phyloP scores from a whole-genome alignment of 2,797 vertebrate species.

The Ara ararauna region DNA sequence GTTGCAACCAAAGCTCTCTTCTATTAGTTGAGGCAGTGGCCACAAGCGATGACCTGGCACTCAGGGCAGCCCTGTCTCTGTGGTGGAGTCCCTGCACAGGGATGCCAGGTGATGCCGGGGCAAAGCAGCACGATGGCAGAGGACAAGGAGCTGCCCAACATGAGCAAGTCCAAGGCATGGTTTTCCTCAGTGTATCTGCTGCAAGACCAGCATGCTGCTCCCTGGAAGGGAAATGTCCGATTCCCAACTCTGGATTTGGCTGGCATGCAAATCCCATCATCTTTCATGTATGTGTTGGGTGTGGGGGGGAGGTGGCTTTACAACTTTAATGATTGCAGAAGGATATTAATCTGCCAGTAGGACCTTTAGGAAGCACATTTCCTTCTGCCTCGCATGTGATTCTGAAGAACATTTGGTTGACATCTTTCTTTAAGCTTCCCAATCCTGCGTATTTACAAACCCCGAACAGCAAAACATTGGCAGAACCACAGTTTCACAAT shows the following conservation, averaged over 20 bases:
- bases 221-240: background rate
- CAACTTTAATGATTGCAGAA: conserved; percentile 23
- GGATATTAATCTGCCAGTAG: background rate
- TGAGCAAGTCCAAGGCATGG: fast-evolving
- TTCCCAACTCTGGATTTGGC: background rate
- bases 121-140: background rate
- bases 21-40: background rate
- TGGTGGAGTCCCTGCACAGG: background rate
- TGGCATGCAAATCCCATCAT: conserved; percentile 16
- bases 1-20: background rate
- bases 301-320: background rate
- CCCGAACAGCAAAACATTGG: background rate
- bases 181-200: background rate
- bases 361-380: conserved; percentile 62
- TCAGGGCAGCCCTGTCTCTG: background rate
- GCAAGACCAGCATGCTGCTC: background rate
- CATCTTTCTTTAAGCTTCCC: conserved; percentile 60
- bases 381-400: conserved; percentile 52
- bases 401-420: conserved; percentile 57
- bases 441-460: background rate
- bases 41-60: background rate
- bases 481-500: conserved; percentile 24
- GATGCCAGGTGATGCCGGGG: background rate
- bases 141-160: background rate
- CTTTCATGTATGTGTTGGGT: background rate